Evolutionary conservation across 2,797 vertebrate species (phyloP), one percentile per base, ranked within the genome.

Genomic region (Channa striata): DNA sequence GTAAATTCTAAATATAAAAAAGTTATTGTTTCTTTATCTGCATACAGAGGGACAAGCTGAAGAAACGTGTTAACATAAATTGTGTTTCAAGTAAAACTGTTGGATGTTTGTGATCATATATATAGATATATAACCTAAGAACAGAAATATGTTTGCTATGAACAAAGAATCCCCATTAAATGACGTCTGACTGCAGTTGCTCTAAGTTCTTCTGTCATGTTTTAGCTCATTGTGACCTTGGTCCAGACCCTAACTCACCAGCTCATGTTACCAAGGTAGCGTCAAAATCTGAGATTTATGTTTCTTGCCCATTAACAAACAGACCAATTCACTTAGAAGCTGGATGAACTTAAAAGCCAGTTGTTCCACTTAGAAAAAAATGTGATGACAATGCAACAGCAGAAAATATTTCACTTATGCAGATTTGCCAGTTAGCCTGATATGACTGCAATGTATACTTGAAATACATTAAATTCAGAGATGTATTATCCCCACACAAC

Each of bases 11-110:
- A n/a, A n/a, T n/a, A n/a, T n/a, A 30, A 30, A 30, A 30, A 30
- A 11, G 1, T 25, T 23, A 19, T 66, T 13, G 58, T 14, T 19
- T 12, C 30, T 25, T 74, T 61, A 73, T 71, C 66, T 62, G 23
- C 25, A 50, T 25, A 19, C 10, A 37, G 33, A 59, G 30, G 17
- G 4, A 49, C 30, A 17, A 6, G 25, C 47, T 36, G 47, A 36
- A 14, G 58, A 37, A 33, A 42, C 13, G 37, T 53, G 42, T 37
- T 30, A 33, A 11, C 21, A 4, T 1, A 16, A 5, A 11, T 6
- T 30, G 25, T 30, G 25, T 30, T 30, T 30, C 0, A 30, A 30
- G 25, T 30, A 6, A 30, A 30, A 30, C 6, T 30, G 25, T 40
- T 40, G 1, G 14, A 23, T 40, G 39, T 9, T 5, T 40, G 21